phyloP scores from a whole-genome alignment of 2,113 vertebrate genomes.

The Chaetodon auriga region DNA sequence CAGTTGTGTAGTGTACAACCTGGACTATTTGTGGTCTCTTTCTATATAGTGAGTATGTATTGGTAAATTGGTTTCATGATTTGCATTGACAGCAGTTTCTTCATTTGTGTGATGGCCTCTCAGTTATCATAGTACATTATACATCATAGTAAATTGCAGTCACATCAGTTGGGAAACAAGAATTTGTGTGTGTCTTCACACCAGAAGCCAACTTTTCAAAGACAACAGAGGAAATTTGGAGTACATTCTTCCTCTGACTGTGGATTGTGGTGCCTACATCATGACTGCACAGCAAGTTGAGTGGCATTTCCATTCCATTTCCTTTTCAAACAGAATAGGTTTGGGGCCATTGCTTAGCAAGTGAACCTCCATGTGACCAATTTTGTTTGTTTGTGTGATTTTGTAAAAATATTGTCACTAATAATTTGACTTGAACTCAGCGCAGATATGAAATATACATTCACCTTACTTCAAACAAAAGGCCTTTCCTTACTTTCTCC shows the following conservation, averaged over 20 bases:
- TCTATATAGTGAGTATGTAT: too few relatives aligned
- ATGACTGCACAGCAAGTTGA: constrained; percentile 3
- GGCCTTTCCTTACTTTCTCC: neutral
- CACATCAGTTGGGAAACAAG: too few relatives aligned
- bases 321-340: constrained; percentile 27
- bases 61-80: too few relatives aligned
- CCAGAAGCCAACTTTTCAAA: neutral
- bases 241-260: neutral
- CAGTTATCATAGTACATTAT: neutral
- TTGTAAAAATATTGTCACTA: neutral
- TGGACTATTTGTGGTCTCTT: too few relatives aligned
- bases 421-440: constrained; percentile 23
- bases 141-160: too few relatives aligned
- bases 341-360: neutral
- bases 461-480: constrained; percentile 3
- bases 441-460: constrained; percentile 13
- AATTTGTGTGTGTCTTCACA: neutral
- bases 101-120: neutral
- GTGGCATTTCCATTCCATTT: constrained; percentile 30
- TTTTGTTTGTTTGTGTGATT: constrained; percentile 21
- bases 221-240: neutral
- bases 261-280: neutral
- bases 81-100: too few relatives aligned
- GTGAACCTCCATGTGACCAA: neutral
- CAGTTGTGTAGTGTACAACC: too few relatives aligned